Conservation (phyloP, 2,113 vertebrate genomes). For the Dromas ardeola region DNA sequence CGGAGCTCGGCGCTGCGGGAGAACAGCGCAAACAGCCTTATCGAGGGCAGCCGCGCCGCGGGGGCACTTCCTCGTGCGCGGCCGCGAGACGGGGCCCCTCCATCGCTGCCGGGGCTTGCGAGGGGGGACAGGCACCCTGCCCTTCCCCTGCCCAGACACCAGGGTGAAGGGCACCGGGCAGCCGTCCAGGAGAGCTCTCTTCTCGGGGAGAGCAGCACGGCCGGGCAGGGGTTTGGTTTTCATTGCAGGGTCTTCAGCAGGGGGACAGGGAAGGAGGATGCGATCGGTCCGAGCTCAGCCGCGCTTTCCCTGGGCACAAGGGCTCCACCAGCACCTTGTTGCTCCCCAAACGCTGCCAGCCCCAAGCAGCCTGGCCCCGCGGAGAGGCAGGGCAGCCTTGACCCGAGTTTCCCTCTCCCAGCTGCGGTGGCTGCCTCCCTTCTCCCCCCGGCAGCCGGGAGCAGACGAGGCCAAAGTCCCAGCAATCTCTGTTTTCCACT, state of each 20-base stretch:
- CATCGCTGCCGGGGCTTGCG: background rate
- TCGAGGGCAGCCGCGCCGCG: background rate
- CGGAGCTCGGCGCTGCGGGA: background rate
- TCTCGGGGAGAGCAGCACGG: accelerated
- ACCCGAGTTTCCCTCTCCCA: constrained; percentile 23
- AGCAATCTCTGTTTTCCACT: background rate
- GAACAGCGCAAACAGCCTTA: background rate
- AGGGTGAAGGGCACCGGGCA: accelerated
- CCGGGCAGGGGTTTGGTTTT: background rate
- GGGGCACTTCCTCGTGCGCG: background rate
- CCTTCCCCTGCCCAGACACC: background rate
- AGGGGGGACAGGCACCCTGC: background rate
- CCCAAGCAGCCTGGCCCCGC: accelerated
- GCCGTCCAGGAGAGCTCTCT: background rate
- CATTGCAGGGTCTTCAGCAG: background rate
- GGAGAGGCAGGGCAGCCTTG: background rate
- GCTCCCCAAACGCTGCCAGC: background rate
- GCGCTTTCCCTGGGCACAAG: background rate
- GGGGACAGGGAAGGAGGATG: background rate
- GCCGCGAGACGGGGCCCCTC: background rate
- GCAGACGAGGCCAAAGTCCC: constrained; percentile 51
- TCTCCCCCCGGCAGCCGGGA: background rate
- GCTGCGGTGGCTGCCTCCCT: background rate
- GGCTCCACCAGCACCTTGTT: background rate
- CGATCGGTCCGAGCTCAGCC: accelerated